Evolutionary conservation across 2,797 vertebrate genomes (phyloP).

Genomic region (Aotus griseimembra): DNA sequence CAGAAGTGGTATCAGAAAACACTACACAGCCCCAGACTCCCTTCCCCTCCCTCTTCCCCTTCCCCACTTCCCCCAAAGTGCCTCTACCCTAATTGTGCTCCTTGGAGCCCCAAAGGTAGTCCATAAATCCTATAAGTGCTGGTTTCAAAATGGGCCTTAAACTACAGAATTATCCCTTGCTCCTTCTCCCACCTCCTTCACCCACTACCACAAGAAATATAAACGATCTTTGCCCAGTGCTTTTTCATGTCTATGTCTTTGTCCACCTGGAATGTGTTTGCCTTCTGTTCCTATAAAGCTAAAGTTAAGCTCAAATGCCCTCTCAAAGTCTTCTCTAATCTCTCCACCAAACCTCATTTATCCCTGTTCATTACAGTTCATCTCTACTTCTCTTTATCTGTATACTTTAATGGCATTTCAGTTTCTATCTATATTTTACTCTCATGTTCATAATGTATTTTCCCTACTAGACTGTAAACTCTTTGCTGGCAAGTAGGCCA

Average conservation of each 20-base stretch:
- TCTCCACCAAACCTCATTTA: background rate
- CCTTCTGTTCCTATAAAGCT: background rate
- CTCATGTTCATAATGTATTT: background rate
- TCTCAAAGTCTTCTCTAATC: background rate
- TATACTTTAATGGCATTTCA: background rate
- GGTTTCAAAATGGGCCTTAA: background rate
- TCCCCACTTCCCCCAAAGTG: background rate
- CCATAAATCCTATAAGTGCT: background rate
- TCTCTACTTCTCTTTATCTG: background rate
- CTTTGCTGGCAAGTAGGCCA: background rate
- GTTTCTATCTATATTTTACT: background rate
- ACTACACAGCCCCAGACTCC: background rate
- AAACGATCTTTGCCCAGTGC: too few species aligned
- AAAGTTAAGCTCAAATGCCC: background rate
- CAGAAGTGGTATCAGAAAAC: background rate
- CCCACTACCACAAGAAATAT: background rate
- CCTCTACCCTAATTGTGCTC: background rate
- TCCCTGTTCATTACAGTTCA: background rate
- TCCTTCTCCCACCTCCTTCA: background rate
- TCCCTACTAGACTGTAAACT: background rate
- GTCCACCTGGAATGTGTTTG: background rate
- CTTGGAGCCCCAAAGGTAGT: background rate
- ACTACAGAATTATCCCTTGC: background rate
- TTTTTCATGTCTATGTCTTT: background rate
- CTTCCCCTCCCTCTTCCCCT: background rate